A percentile compares a stretch with the other conserved stretches of the same genome.
These are phyloP conservation scores for Rhagoletis pomonella DNA, from an alignment of 1,140 invertebrate species.

Conservation along the genomic window DNA sequence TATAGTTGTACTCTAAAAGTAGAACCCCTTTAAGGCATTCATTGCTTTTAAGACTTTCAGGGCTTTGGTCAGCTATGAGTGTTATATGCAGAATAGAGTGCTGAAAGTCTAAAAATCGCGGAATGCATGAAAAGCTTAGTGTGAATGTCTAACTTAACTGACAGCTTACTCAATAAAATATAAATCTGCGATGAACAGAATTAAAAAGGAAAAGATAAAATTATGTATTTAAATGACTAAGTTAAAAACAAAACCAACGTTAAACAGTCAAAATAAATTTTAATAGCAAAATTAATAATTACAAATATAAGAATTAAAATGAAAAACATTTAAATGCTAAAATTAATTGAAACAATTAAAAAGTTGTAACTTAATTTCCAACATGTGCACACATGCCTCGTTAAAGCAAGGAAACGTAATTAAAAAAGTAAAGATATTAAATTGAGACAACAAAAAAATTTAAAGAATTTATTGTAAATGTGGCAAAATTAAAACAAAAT, in stretches of 20 bases:
- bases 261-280: conserved; percentile 54
- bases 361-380: not conserved
- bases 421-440: not conserved
- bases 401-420: conserved; percentile 6
- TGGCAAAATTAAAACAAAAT: not conserved
- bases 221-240: not conserved
- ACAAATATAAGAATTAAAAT: conserved; percentile 39
- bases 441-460: not conserved
- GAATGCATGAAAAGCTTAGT: too few relatives aligned
- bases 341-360: conserved; percentile 47
- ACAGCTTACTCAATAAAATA: too few relatives aligned
- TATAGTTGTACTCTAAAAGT: too few relatives aligned
- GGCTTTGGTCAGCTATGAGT: too few relatives aligned
- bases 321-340: not conserved
- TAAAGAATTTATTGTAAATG: not conserved
- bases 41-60: too few relatives aligned
- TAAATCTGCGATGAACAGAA: too few relatives aligned
- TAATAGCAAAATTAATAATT: conserved; percentile 48
- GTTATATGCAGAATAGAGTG: too few relatives aligned
- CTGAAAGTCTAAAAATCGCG: too few relatives aligned
- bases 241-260: conserved; percentile 33
- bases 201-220: not conserved
- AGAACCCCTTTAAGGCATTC: too few relatives aligned
- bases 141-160: too few relatives aligned
- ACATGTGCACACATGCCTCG: not conserved